Conservation (phyloP, 2,888 invertebrate species). For the Troides helena region DNA sequence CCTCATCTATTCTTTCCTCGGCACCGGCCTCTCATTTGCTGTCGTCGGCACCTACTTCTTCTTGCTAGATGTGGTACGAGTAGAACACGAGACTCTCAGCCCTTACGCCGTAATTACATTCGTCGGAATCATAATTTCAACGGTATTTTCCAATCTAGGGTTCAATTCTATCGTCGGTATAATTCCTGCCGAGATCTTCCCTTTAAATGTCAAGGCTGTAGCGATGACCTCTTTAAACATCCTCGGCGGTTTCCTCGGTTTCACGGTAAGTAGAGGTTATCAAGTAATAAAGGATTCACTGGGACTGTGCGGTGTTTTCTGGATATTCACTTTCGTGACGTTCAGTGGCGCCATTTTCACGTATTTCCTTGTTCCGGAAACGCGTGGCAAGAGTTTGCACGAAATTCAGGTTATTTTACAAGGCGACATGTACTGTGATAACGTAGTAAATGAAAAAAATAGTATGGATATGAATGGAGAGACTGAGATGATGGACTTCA, state of each 20-base stretch:
- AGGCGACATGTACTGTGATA: slow-evolving; percentile 50
- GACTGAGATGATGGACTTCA: slow-evolving; percentile 32
- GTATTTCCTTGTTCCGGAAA: slow-evolving; percentile 75
- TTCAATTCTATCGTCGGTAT: slow-evolving; percentile 71
- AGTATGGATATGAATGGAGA: slow-evolving; percentile 13
- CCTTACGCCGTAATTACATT: slow-evolving; percentile 59
- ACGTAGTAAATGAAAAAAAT: slow-evolving; percentile 30
- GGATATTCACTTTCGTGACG: slow-evolving; percentile 65
- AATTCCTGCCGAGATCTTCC: slow-evolving; percentile 75
- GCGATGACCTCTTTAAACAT: slow-evolving; percentile 73
- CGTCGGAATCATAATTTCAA: slow-evolving; percentile 58
- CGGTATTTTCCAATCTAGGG: slow-evolving; percentile 58
- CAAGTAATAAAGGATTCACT: slow-evolving; percentile 67
- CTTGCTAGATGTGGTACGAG: slow-evolving; percentile 47
- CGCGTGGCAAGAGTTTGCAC: slow-evolving; percentile 76
- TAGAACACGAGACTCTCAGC: slow-evolving; percentile 41
- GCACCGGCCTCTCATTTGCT: slow-evolving; percentile 45
- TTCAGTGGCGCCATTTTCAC: slow-evolving; percentile 72
- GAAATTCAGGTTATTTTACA: slow-evolving; percentile 78
- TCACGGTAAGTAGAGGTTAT: slow-evolving; percentile 71
- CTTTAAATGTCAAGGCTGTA: slow-evolving; percentile 77
- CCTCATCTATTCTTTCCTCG: slow-evolving; percentile 61
- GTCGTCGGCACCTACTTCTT: slow-evolving; percentile 61
- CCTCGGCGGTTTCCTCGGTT: slow-evolving; percentile 69
- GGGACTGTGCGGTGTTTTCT: slow-evolving; percentile 73